Percentiles rank a stretch among this genome's conserved stretches.
Evolutionary conservation across 2,888 invertebrate genomes (phyloP).

Genomic region (Allygus modestus): DNA sequence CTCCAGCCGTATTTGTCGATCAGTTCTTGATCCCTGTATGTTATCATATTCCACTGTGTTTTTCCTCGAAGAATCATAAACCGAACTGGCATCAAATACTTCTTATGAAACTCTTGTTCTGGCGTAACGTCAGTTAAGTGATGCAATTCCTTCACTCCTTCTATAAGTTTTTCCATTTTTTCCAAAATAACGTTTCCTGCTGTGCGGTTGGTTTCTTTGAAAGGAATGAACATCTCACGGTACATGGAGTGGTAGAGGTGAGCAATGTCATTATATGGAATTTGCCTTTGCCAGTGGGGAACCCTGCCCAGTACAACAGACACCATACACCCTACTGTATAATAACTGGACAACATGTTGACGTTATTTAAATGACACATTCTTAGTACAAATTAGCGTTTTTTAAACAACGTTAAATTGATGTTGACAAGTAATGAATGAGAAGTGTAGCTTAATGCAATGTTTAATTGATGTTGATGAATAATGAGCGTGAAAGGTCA

Average conservation of each 20-base stretch:
- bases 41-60: constrained; percentile 50
- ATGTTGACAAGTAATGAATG: not conserved
- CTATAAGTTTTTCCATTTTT: constrained; percentile 29
- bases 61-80: constrained; percentile 41
- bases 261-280: constrained; percentile 44
- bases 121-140: constrained; percentile 2
- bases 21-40: constrained; percentile 37
- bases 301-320: not conserved
- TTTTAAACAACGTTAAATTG: not conserved
- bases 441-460: not conserved
- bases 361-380: not conserved
- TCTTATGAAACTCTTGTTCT: constrained; percentile 42
- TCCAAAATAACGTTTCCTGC: constrained; percentile 24
- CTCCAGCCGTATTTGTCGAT: constrained; percentile 42
- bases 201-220: constrained; percentile 28
- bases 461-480: not conserved
- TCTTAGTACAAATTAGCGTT: not conserved
- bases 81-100: constrained; percentile 35
- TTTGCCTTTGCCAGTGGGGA: constrained; percentile 35
- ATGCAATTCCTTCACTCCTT: constrained; percentile 35
- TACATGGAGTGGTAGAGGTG: constrained; percentile 41
- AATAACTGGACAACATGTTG: not conserved
- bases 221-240: constrained; percentile 47
- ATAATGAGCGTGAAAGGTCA: not conserved
- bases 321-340: not conserved